Evolutionary conservation across 2,113 vertebrate genomes (phyloP), one percentile per base, ranked within the genome.

Genomic region (Capreolus pygargus): DNA sequence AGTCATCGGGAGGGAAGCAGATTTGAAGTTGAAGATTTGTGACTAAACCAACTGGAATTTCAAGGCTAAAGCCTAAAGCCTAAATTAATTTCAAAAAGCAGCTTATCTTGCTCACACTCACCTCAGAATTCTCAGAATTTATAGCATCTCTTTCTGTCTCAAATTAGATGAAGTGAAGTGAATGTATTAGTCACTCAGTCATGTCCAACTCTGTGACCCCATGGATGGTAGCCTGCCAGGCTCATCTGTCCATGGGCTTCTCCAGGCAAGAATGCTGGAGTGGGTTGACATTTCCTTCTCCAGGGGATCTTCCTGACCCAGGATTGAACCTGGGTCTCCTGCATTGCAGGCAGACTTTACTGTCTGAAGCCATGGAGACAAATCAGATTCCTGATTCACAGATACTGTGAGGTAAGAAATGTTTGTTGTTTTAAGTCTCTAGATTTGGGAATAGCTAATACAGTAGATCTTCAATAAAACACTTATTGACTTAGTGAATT

Each of bases 11-110:
- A 84, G 21, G 61, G 54, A 90, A 96, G 47, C 15, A 36, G 67
- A 70, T 70, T 70, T 70, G n/a, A 70, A 70, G 43, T 78, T 88
- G 83, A 95, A 97, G 91, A 93, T 95, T 92, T 97, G 50, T 91
- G 50, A 61, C 25, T 95, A 96, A 97, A 95, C 45, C 39, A 93
- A 97, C 86, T 95, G 90, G 78, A 97, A 94, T 97, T 96, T 93
- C 67, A 95, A 97, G 67, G 13, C 28, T 43, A 50, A 97, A 96
- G 64, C 64, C 47, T 55, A 61, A 92, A 94, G 36, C 33, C 60
- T 91, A 97, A 97, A 89, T 97, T 93, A 95, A 94, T 97, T 97
- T 98, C 47, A 52, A 95, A 96, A 54, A 58, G 50, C 70, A 94
- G 86, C 67, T 96, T 95, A 95, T 96, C 93, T 97, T 94, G 28